Evolutionary conservation across 1,140 invertebrate species (phyloP).

Genomic region (Bactericera cockerelli): DNA sequence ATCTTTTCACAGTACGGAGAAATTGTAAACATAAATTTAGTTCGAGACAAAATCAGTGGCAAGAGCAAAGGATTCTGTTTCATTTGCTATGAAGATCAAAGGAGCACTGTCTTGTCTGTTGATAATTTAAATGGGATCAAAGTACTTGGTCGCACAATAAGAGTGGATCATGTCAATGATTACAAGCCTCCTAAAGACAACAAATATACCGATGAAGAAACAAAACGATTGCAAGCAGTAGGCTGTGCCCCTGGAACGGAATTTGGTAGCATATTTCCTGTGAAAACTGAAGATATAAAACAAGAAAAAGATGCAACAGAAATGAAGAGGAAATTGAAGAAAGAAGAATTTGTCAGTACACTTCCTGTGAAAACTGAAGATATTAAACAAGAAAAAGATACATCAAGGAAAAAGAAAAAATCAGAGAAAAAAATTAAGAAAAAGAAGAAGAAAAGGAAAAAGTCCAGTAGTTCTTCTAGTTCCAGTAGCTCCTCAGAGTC

Average conservation of each 20-base stretch:
- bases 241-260: neutral
- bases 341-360: neutral
- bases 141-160: conserved; percentile 58
- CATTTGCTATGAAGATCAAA: conserved; percentile 95
- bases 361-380: neutral
- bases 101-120: conserved; percentile 86
- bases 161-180: conserved; percentile 88
- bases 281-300: neutral
- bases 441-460: too few species aligned
- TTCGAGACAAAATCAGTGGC: conserved; percentile 84
- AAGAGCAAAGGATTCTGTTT: conserved; percentile 95
- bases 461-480: too few species aligned
- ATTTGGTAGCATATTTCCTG: neutral
- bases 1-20: conserved; percentile 99
- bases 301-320: neutral
- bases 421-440: too few species aligned
- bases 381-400: neutral
- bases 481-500: too few species aligned
- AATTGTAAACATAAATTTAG: conserved; percentile 90
- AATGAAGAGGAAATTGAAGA: too few species aligned
- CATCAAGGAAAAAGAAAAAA: too few species aligned
- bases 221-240: conserved; percentile 3
- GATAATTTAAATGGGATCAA: conserved; percentile 96
- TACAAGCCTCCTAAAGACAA: conserved; percentile 86
- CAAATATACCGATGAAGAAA: conserved; percentile 30